A percentile compares a stretch with the other conserved stretches of the same genome.
These are phyloP conservation scores for Apodemia hepburni DNA, from an alignment of 2,888 invertebrate genomes.

Conservation along the genomic window DNA sequence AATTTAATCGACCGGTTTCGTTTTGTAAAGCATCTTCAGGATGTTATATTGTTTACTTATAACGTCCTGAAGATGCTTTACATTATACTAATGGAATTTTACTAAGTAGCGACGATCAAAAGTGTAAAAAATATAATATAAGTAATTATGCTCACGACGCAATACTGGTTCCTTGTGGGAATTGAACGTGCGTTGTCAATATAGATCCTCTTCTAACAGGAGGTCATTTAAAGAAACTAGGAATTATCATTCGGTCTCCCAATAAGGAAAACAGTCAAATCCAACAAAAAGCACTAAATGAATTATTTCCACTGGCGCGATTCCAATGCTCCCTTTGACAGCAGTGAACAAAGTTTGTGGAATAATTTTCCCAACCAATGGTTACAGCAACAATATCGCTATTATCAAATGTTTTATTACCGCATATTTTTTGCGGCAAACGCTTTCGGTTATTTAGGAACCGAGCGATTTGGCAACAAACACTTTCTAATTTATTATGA, in stretches of 20 bases:
- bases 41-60: too few relatives aligned
- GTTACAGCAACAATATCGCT: constrained; percentile 26
- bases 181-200: too few relatives aligned
- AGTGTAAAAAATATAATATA: too few relatives aligned
- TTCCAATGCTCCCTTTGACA: constrained; percentile 30
- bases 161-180: too few relatives aligned
- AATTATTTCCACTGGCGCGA: constrained; percentile 30
- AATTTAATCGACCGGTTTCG: too few relatives aligned
- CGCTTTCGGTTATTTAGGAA: constrained; percentile 19
- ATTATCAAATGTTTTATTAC: constrained; percentile 26
- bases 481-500: constrained; percentile 1
- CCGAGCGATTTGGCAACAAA: constrained; percentile 12
- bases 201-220: too few relatives aligned
- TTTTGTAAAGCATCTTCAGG: too few relatives aligned
- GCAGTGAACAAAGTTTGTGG: constrained; percentile 23
- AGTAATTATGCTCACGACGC: too few relatives aligned
- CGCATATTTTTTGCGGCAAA: constrained; percentile 13
- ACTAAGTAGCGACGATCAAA: too few relatives aligned
- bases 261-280: constrained; percentile 22
- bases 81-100: too few relatives aligned
- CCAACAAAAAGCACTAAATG: constrained; percentile 28
- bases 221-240: neutral
- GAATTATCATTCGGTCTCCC: neutral
- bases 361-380: constrained; percentile 31
- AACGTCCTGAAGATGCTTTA: too few relatives aligned